These are phyloP conservation scores for Plagodis pulveraria DNA, from an alignment of 2,888 invertebrate genomes.

Conservation along the genomic window DNA sequence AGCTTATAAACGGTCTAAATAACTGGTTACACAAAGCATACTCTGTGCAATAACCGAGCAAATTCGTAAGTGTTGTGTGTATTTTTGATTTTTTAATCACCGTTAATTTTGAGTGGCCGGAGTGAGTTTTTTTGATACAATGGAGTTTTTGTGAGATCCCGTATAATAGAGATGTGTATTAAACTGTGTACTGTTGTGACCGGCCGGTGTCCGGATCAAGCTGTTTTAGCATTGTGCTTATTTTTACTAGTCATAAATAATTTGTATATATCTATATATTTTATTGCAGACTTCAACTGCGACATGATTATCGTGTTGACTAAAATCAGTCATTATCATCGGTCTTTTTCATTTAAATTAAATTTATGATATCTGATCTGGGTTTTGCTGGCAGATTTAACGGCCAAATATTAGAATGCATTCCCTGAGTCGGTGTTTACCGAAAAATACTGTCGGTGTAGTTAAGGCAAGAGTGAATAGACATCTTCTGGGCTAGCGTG, in stretches of 20 bases:
- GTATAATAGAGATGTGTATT: slow-evolving; percentile 56
- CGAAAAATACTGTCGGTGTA: too few relatives aligned
- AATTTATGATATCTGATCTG: too few relatives aligned
- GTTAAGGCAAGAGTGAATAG: too few relatives aligned
- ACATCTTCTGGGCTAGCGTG: too few relatives aligned
- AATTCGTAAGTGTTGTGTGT: slow-evolving; percentile 48
- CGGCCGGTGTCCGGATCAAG: slow-evolving; percentile 52
- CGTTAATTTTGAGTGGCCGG: slow-evolving; percentile 56
- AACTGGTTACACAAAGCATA: slow-evolving; percentile 10
- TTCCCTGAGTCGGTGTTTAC: too few relatives aligned
- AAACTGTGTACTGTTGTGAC: slow-evolving; percentile 49
- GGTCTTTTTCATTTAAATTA: too few relatives aligned
- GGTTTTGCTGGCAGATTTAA: too few relatives aligned
- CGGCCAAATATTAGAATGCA: too few relatives aligned
- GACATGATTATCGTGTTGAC: too few relatives aligned
- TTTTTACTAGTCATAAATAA: slow-evolving; percentile 81
- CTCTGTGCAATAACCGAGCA: slow-evolving; percentile 25
- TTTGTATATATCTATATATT: slow-evolving; percentile 58
- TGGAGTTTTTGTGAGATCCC: slow-evolving; percentile 65
- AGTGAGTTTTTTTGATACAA: slow-evolving; percentile 64
- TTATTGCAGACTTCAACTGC: too few relatives aligned
- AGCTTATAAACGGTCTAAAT: slow-evolving; percentile 10
- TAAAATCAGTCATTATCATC: too few relatives aligned
- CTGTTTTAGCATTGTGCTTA: slow-evolving; percentile 69
- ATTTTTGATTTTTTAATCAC: slow-evolving; percentile 41